phyloP scores from a whole-genome alignment of 92 coral and sea anemone species.

The Micromussa lordhowensis region DNA sequence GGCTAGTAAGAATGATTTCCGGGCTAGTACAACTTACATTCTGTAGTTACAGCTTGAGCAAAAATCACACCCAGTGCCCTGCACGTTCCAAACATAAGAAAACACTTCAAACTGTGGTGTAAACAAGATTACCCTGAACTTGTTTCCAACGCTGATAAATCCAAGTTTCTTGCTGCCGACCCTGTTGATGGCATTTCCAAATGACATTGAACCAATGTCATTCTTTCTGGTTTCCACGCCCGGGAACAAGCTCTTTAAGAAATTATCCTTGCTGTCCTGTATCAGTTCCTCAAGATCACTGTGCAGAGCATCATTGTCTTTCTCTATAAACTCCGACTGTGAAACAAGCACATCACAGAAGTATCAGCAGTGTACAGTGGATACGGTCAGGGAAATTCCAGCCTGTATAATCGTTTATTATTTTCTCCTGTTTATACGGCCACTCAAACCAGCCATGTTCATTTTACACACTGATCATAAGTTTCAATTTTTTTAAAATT shows the following conservation, averaged over 20 bases:
- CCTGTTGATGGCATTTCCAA: conserved; percentile 60
- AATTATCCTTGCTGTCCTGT: conserved; percentile 91
- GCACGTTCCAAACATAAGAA: neutral
- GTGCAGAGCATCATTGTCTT: conserved; percentile 97
- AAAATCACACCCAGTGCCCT: too few relatives aligned
- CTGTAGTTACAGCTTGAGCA: too few relatives aligned
- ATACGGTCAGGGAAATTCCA: too few relatives aligned
- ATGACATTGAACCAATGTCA: conserved; percentile 67
- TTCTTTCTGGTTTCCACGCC: conserved; percentile 55
- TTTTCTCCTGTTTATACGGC: too few relatives aligned
- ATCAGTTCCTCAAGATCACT: conserved; percentile 88
- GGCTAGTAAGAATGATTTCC: too few relatives aligned
- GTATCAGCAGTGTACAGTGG: too few relatives aligned
- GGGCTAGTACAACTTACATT: too few relatives aligned
- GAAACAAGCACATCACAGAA: neutral
- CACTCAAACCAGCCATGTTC: too few relatives aligned
- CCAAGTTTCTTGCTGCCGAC: conserved; percentile 91
- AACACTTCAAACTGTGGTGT: neutral
- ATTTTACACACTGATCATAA: too few relatives aligned
- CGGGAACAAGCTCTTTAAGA: conserved; percentile 93
- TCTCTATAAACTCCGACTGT: conserved; percentile 88
- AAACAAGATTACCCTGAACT: conserved; percentile 81
- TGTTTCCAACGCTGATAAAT: conserved; percentile 91
- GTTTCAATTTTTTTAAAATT: too few relatives aligned
- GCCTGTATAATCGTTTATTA: too few relatives aligned